phyloP scores from a whole-genome alignment of 2,113 vertebrate species.

The Pollachius pollachius region DNA sequence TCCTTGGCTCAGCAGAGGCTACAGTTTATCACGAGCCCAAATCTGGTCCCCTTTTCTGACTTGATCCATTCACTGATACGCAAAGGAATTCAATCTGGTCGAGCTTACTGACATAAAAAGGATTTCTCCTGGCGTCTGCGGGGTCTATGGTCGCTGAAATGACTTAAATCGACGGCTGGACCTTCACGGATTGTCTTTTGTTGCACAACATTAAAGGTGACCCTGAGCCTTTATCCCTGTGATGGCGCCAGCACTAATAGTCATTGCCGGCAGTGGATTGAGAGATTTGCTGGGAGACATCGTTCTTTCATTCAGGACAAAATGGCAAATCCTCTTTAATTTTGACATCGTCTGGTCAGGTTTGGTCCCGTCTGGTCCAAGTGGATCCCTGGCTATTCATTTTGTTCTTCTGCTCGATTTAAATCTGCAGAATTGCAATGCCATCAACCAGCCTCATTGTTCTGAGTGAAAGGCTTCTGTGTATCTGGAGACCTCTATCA shows the following conservation, averaged over 20 bases:
- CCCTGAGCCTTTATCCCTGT: constrained; percentile 59
- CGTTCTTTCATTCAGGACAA: constrained; percentile 56
- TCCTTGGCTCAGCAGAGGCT: constrained; percentile 68
- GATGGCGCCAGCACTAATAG: constrained; percentile 61
- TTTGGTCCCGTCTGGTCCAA: constrained; percentile 3
- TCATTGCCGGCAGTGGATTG: constrained; percentile 56
- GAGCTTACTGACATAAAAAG: constrained; percentile 70
- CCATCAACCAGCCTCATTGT: constrained; percentile 12
- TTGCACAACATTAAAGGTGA: constrained; percentile 73
- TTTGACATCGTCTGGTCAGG: constrained; percentile 33
- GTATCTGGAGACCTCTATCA: neutral
- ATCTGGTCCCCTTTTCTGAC: constrained; percentile 68
- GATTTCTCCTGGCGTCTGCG: constrained; percentile 56
- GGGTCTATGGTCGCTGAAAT: constrained; percentile 51
- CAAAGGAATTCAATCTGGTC: constrained; percentile 77
- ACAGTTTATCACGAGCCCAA: constrained; percentile 72
- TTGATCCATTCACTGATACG: constrained; percentile 76
- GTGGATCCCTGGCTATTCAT: too few species aligned
- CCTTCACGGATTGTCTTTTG: constrained; percentile 68
- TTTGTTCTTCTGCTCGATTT: constrained; percentile 28
- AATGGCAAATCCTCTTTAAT: constrained; percentile 45
- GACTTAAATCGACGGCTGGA: constrained; percentile 63
- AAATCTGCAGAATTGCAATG: constrained; percentile 30
- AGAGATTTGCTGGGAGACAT: constrained; percentile 32
- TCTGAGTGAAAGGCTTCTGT: constrained; percentile 3